Percentiles rank a stretch among this genome's conserved stretches.
Conservation (phyloP, 2,797 vertebrate species). For the Danio aesculapii region DNA sequence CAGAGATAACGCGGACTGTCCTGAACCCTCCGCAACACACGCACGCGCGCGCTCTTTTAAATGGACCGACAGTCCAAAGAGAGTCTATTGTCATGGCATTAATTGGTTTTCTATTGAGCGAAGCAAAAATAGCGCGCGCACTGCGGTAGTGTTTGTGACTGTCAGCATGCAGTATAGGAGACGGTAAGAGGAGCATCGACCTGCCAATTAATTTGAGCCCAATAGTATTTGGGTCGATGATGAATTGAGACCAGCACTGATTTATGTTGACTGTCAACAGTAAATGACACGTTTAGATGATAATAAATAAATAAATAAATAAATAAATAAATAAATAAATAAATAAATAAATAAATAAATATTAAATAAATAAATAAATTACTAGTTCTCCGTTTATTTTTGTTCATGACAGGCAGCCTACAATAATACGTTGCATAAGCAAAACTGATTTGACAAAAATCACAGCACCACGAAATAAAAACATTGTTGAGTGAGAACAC, state of each 20-base stretch:
- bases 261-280: neutral
- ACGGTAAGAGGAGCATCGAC: neutral
- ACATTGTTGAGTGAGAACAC: too few relatives aligned
- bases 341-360: too few relatives aligned
- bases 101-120: neutral
- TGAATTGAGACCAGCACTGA: neutral
- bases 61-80: neutral
- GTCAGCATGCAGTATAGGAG: neutral
- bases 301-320: too few relatives aligned
- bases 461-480: too few relatives aligned
- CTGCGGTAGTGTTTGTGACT: slow-evolving; percentile 1
- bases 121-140: slow-evolving; percentile 12
- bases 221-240: slow-evolving; percentile 13
- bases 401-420: neutral
- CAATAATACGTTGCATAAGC: neutral
- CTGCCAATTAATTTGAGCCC: slow-evolving; percentile 30
- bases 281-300: neutral
- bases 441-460: neutral
- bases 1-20: slow-evolving; percentile 1
- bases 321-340: too few relatives aligned
- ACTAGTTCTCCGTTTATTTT: neutral
- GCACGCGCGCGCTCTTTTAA: slow-evolving; percentile 12
- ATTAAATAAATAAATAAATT: too few relatives aligned
- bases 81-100: slow-evolving; percentile 28
- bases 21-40: slow-evolving; percentile 1